Evolutionary conservation across 2,888 invertebrate genomes (phyloP), one percentile per base, ranked within the genome.

Genomic region (Galeopsomyia nigrocyanea): DNA sequence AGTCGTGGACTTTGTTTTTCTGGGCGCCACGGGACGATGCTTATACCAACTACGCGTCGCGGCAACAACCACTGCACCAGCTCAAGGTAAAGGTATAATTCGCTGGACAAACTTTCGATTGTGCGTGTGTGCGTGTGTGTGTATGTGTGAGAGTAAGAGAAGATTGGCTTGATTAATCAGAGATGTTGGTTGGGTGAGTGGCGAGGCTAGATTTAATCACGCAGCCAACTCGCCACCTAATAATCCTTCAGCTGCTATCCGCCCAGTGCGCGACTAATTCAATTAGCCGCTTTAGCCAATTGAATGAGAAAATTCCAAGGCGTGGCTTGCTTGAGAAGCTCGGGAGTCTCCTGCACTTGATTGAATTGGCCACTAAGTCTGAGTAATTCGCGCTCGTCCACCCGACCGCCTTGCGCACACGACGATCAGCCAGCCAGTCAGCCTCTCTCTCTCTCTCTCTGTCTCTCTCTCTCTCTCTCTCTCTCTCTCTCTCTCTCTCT

Each of bases 361-460:
- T 75, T 69, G 72, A 75, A 72, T 75, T 72, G 69, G 62, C 75
- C 72, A 67, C 75, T 75, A 75, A 75, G 72, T 75, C 72, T 72
- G 75, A 72, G 71, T 72, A 72, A 75, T 75, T 69, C 75, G 39
- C 39, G 39, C 39, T 7, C 7, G 39, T 7, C 13, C 7, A 13
- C 5, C 39, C 39, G 13, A 3, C 10, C 13, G 10, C 7, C 39
- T 10, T 39, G 39, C 39, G 1, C 7, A 7, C 39, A 1, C 2
- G 26, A 26, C 3, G 26, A 26, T 26, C 26, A 39, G 10, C 39
- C 10, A 39, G 39, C 39, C 13, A 5, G 3, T 31, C 7, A 31
- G 31, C 31, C 7, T 31, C 7, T 31, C 31, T 7, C n/a, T n/a
- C n/a, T n/a, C n/a, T n/a, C n/a, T n/a, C n/a, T n/a, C n/a, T n/a